These are phyloP conservation scores for Melanocharis versteri DNA, from an alignment of 2,113 vertebrate genomes.

Conservation along the genomic window DNA sequence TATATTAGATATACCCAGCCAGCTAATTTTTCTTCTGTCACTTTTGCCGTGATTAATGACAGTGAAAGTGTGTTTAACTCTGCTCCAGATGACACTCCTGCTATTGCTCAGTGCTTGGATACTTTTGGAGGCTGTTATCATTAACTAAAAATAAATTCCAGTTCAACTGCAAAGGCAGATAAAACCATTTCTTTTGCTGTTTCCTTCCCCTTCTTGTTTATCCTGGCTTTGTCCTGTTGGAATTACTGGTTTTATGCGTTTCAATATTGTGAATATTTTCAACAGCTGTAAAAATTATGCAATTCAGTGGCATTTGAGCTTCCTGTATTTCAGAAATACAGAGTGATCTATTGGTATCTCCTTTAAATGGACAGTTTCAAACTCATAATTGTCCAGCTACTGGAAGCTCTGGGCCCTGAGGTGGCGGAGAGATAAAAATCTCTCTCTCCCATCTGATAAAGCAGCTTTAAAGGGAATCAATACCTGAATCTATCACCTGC, in stretches of 20 bases:
- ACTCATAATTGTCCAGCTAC: background rate
- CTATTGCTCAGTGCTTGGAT: constrained; percentile 28
- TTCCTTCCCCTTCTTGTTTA: background rate
- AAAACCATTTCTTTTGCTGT: background rate
- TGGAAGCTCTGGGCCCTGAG: background rate
- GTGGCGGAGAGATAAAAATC: background rate
- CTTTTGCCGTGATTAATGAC: constrained; percentile 65
- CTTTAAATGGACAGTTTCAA: background rate
- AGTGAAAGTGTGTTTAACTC: constrained; percentile 51
- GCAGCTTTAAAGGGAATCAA: constrained; percentile 13
- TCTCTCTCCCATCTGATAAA: constrained; percentile 5
- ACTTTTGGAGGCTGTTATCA: constrained; percentile 24
- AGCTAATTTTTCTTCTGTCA: constrained; percentile 71
- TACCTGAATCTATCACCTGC: background rate
- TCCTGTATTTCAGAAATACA: background rate
- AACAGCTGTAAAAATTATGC: background rate
- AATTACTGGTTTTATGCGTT: background rate
- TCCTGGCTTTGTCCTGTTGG: background rate
- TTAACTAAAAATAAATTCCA: constrained; percentile 52
- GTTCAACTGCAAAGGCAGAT: constrained; percentile 17
- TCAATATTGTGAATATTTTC: background rate
- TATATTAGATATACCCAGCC: constrained; percentile 55
- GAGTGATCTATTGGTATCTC: background rate
- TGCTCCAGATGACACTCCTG: constrained; percentile 45
- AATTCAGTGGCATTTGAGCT: constrained; percentile 4